Conservation (phyloP, 2,888 invertebrate species). For the Hesperia comma region DNA sequence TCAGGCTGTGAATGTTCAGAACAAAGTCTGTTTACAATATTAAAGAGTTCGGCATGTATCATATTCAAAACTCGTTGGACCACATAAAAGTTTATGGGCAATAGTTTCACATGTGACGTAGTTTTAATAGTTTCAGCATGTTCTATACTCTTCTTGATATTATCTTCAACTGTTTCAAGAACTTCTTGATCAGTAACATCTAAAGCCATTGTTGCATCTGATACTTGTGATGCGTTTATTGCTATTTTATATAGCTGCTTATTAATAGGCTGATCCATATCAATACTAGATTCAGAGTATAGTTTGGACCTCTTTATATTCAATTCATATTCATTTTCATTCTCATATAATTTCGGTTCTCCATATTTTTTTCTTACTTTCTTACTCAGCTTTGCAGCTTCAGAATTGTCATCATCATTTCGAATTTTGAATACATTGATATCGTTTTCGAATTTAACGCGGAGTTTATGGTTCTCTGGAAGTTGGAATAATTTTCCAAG, state of each 20-base stretch:
- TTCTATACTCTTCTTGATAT: constrained; percentile 48
- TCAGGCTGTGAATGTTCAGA: constrained; percentile 13
- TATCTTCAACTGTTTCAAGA: constrained; percentile 52
- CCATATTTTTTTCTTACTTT: constrained; percentile 69
- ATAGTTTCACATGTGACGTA: constrained; percentile 61
- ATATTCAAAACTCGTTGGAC: constrained; percentile 67
- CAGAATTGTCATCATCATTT: constrained; percentile 54
- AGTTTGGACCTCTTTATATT: constrained; percentile 52
- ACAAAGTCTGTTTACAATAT: constrained; percentile 40
- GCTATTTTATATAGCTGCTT: constrained; percentile 58
- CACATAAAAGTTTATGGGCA: constrained; percentile 84
- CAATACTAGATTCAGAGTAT: constrained; percentile 57
- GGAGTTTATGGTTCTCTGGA: constrained; percentile 46
- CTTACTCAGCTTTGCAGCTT: constrained; percentile 64
- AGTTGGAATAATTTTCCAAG: constrained; percentile 62
- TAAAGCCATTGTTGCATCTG: constrained; percentile 55
- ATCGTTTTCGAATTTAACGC: constrained; percentile 48
- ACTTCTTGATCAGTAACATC: constrained; percentile 59
- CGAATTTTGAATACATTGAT: constrained; percentile 48
- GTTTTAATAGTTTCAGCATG: constrained; percentile 42
- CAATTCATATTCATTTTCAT: constrained; percentile 58
- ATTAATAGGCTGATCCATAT: constrained; percentile 61
- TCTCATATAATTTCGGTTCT: constrained; percentile 67
- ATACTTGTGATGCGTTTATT: constrained; percentile 33
- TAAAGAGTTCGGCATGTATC: constrained; percentile 49